These are phyloP conservation scores for Mesembrinibis cayennensis DNA, from an alignment of 2,113 vertebrate genomes.

Conservation along the genomic window DNA sequence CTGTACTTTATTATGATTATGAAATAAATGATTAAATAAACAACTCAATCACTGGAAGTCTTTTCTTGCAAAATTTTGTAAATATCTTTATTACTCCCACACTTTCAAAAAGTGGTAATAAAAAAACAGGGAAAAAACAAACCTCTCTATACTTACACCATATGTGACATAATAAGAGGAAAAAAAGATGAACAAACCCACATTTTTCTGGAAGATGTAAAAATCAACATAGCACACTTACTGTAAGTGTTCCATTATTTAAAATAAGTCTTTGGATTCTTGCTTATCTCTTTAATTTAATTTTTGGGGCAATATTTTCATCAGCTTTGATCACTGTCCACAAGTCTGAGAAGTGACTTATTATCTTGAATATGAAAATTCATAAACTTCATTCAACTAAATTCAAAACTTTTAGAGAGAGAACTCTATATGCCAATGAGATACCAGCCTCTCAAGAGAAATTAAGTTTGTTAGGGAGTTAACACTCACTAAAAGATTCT, in stretches of 20 bases:
- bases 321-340: not conserved
- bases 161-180: not conserved
- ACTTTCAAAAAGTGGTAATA: not conserved
- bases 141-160: not conserved
- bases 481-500: not conserved
- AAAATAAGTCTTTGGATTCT: not conserved
- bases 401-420: not conserved
- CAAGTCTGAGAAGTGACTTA: not conserved
- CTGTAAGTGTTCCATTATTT: not conserved
- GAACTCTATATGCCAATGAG: not conserved
- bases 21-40: not conserved
- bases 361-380: not conserved
- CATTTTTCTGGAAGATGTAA: not conserved
- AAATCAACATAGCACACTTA: not conserved
- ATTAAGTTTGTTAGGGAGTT: not conserved
- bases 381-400: not conserved
- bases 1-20: not conserved
- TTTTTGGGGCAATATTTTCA: not conserved
- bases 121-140: not conserved
- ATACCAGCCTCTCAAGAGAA: not conserved
- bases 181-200: not conserved
- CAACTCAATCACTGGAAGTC: not conserved
- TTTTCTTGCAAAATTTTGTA: not conserved
- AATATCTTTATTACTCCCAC: not conserved
- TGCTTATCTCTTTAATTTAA: not conserved